phyloP scores from a whole-genome alignment of 2,888 invertebrate genomes.

The Iphiclides podalirius region DNA sequence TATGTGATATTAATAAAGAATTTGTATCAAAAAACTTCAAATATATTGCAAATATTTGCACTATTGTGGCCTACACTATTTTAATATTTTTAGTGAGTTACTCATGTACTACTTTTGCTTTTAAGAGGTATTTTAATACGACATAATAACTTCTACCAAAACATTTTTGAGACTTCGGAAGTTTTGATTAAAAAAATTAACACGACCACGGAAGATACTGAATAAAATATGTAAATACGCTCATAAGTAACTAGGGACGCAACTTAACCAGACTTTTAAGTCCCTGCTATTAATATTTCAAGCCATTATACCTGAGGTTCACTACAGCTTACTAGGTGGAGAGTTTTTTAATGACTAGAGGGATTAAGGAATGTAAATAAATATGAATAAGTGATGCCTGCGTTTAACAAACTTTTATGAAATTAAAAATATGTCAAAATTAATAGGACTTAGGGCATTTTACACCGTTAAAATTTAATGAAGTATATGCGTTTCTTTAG shows the following conservation, averaged over 20 bases:
- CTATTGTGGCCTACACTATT: too few relatives aligned
- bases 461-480: background rate
- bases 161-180: too few relatives aligned
- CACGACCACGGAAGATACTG: background rate
- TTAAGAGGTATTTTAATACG: too few relatives aligned
- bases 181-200: background rate
- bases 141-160: too few relatives aligned
- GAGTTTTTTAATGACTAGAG: slow-evolving; percentile 1
- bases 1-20: too few relatives aligned
- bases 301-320: slow-evolving; percentile 1
- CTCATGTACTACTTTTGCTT: too few relatives aligned
- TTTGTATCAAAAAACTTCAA: too few relatives aligned
- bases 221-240: slow-evolving; percentile 7
- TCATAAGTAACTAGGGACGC: slow-evolving; percentile 4
- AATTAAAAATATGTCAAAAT: background rate
- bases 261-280: slow-evolving; percentile 4
- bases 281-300: slow-evolving; percentile 6
- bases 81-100: too few relatives aligned
- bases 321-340: background rate
- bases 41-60: too few relatives aligned
- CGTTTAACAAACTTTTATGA: background rate
- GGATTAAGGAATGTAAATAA: background rate
- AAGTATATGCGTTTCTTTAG: too few relatives aligned
- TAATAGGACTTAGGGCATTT: background rate
- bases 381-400: background rate